Evolutionary conservation across 2,888 invertebrate species (phyloP), one percentile per base, ranked within the genome.

Genomic region (Drosophila glabriapex): DNA sequence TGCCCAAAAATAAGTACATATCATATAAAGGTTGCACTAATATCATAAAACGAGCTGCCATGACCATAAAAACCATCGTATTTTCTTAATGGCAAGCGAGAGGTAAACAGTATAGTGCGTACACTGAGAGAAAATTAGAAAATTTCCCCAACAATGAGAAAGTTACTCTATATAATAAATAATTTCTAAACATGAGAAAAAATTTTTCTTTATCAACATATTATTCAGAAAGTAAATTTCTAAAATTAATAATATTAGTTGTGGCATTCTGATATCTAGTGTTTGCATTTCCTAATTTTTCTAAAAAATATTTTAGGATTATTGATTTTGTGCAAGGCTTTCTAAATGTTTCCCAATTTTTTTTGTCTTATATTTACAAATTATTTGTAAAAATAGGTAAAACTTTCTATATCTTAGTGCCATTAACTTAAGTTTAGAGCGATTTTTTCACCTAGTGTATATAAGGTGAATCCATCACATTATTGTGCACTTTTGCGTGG

Each of bases 11-110:
- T 64, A 54, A 74, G 33, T 37, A 39, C 35, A 49, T 35, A 67
- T 33, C 43, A 29, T 79, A 39, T 53, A 31, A 76, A 55, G 39
- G 61, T 80, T 62, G 35, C 41, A 68, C 61, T 68, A 55, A 54
- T 14, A 35, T 9, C 49, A 53, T 58, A 54, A 82, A 66, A 61
- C 41, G 65, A 78, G 74, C 65, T 82, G 63, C 43, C 64, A 56
- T 35, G 31, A 55, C 33, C 73, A 78, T 78, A 78, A 82, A 78
- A 66, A 46, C 49, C 59, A 50, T 50, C 37, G 62, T 58, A 58
- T 73, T 62, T 68, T 73, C 29, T 49, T 35, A 66, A 55, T 61
- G 62, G 28, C 33, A 46, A 37, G 25, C 43, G 25, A 39, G 58
- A 70, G 60, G 66, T 61, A 77, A 67, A 25, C 25, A 25, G 22